Percentiles rank a stretch among this genome's conserved stretches.
These are phyloP conservation scores for Isoperla grammatica DNA, from an alignment of 2,888 invertebrate genomes.

Conservation along the genomic window DNA sequence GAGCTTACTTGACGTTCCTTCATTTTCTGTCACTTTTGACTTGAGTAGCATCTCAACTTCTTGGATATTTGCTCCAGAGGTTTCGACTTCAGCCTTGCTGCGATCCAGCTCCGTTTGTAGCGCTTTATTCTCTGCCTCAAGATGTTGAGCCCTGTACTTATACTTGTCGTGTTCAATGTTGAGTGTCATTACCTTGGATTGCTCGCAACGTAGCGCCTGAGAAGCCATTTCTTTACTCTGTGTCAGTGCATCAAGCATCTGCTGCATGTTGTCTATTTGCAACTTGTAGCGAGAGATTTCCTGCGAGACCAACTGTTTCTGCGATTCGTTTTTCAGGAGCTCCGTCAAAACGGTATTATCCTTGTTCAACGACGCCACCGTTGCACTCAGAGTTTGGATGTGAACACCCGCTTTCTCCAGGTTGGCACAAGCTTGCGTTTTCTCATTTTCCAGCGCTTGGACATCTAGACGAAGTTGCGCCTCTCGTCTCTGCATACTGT, in stretches of 20 bases:
- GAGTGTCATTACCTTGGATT: constrained; percentile 16
- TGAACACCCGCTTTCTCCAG: constrained; percentile 23
- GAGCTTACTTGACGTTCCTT: too few relatives aligned
- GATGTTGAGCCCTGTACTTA: not conserved
- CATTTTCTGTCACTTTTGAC: too few relatives aligned
- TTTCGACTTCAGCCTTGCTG: not conserved
- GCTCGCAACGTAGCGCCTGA: constrained; percentile 21
- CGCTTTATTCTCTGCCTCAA: not conserved
- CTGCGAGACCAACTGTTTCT: not conserved
- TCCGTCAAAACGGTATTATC: not conserved
- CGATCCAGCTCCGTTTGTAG: not conserved
- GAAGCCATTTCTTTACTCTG: constrained; percentile 28
- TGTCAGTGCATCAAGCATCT: constrained; percentile 23
- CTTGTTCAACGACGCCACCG: constrained; percentile 18
- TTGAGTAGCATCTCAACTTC: too few relatives aligned
- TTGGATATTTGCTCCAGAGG: too few relatives aligned
- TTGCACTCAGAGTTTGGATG: constrained; percentile 22
- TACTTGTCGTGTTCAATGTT: constrained; percentile 5
- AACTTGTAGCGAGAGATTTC: too few relatives aligned
- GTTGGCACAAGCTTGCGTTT: constrained; percentile 13
- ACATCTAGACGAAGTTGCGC: constrained; percentile 22
- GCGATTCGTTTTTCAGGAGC: not conserved
- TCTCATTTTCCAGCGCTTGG: constrained; percentile 20
- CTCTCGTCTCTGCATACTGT: constrained; percentile 22
- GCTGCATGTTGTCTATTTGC: constrained; percentile 23